A percentile compares a stretch with the other conserved stretches of the same genome.
phyloP scores from a whole-genome alignment of 2,797 vertebrate genomes.

The Hoplostethus atlanticus region DNA sequence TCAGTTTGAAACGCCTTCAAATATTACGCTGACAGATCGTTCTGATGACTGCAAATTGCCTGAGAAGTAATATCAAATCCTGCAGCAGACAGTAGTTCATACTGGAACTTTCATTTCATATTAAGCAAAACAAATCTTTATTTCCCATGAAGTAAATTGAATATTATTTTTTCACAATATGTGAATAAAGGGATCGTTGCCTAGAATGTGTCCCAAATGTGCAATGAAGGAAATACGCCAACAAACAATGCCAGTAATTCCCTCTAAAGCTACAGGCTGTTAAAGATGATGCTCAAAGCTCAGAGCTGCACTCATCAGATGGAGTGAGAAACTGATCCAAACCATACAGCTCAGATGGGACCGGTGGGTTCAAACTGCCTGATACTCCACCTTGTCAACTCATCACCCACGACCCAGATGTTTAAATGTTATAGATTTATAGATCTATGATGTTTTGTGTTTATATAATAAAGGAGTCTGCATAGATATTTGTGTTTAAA shows the following conservation, averaged over 20 bases:
- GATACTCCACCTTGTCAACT: not conserved
- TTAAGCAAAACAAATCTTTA: not conserved
- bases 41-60: not conserved
- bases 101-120: not conserved
- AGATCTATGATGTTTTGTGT: not conserved
- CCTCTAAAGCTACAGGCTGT: not conserved
- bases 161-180: not conserved
- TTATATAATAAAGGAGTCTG: not conserved
- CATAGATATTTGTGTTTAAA: not conserved
- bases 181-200: not conserved
- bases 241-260: not conserved
- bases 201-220: not conserved
- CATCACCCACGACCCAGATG: not conserved
- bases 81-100: not conserved
- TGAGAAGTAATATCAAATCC: not conserved
- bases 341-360: not conserved
- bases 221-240: not conserved
- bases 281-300: not conserved
- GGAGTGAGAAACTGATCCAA: not conserved
- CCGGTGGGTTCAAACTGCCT: not conserved
- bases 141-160: not conserved
- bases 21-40: too few relatives aligned
- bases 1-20: not conserved
- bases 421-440: conserved; percentile 1
- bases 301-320: not conserved